Conservation (phyloP, 2,888 invertebrate species). For the Drosophila fungiperda region DNA sequence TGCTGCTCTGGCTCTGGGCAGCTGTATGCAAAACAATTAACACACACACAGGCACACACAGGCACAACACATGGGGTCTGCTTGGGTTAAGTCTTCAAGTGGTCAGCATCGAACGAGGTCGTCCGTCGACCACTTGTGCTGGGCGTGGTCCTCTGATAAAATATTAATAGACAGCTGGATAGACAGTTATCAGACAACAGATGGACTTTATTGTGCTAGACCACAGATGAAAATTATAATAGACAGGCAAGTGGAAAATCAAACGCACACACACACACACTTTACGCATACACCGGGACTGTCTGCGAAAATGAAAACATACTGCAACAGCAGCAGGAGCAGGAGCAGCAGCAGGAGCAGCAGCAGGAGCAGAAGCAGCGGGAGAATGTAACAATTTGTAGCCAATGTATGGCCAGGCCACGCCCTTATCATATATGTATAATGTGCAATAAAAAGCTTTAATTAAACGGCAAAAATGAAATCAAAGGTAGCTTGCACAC, state of each 20-base stretch:
- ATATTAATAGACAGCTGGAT: conserved; percentile 84
- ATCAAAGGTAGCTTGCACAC: conserved; percentile 60
- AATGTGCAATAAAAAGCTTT: conserved; percentile 73
- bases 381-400: conserved; percentile 15
- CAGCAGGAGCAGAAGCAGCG: not conserved
- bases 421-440: conserved; percentile 36
- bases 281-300: conserved; percentile 37
- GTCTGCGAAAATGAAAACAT: conserved; percentile 46
- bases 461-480: conserved; percentile 71
- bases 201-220: conserved; percentile 83
- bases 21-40: conserved; percentile 80
- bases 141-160: conserved; percentile 79
- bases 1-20: conserved; percentile 33
- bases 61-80: conserved; percentile 22
- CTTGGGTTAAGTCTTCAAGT: conserved; percentile 51
- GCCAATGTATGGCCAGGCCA: conserved; percentile 14
- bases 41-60: conserved; percentile 40
- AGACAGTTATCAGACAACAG: conserved; percentile 84
- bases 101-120: conserved; percentile 43
- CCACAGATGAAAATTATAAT: conserved; percentile 81
- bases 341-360: not conserved
- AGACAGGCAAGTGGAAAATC: conserved; percentile 73
- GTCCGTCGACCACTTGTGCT: conserved; percentile 14
- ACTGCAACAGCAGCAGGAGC: conserved; percentile 4
- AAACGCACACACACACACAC: conserved; percentile 39